Evolutionary conservation across 2,888 invertebrate species (phyloP).

Genomic region (Cartodere bifasciata): DNA sequence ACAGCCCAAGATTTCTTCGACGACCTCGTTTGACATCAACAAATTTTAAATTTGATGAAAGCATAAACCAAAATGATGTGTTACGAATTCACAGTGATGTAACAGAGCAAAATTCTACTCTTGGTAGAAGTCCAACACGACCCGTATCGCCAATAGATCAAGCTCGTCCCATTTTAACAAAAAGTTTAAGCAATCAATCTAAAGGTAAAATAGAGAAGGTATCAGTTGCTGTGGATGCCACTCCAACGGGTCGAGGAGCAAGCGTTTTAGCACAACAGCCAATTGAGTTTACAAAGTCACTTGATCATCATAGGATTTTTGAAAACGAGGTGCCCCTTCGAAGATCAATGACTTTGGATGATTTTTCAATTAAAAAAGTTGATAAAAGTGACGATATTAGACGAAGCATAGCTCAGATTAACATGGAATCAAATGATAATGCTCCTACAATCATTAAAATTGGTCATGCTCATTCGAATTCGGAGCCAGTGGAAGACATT

Average conservation of each 20-base stretch:
- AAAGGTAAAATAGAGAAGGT: slow-evolving; percentile 48
- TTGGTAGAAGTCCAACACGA: slow-evolving; percentile 30
- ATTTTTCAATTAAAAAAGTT: slow-evolving; percentile 24
- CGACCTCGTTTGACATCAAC: slow-evolving; percentile 29
- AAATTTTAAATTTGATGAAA: background rate
- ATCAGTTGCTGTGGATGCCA: slow-evolving; percentile 68
- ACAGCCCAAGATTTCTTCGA: slow-evolving; percentile 52
- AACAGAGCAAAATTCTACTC: slow-evolving; percentile 23
- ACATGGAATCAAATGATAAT: slow-evolving; percentile 22
- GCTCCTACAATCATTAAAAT: slow-evolving; percentile 36
- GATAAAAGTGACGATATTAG: slow-evolving; percentile 20
- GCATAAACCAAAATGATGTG: slow-evolving; percentile 1
- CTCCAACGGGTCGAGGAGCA: slow-evolving; percentile 57
- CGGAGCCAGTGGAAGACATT: slow-evolving; percentile 53
- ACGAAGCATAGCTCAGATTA: slow-evolving; percentile 29
- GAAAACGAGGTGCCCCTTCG: slow-evolving; percentile 27
- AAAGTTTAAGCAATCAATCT: slow-evolving; percentile 22
- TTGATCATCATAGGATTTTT: slow-evolving; percentile 32
- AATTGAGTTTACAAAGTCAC: slow-evolving; percentile 58
- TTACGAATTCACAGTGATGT: slow-evolving; percentile 9
- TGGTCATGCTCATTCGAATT: slow-evolving; percentile 51
- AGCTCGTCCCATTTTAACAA: slow-evolving; percentile 18
- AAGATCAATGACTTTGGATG: slow-evolving; percentile 37
- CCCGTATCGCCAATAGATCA: slow-evolving; percentile 27
- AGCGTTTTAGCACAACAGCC: slow-evolving; percentile 65